Base-by-base conservation (phyloP, 2,888 invertebrate species). In the Diplazon laetatorius region DNA sequence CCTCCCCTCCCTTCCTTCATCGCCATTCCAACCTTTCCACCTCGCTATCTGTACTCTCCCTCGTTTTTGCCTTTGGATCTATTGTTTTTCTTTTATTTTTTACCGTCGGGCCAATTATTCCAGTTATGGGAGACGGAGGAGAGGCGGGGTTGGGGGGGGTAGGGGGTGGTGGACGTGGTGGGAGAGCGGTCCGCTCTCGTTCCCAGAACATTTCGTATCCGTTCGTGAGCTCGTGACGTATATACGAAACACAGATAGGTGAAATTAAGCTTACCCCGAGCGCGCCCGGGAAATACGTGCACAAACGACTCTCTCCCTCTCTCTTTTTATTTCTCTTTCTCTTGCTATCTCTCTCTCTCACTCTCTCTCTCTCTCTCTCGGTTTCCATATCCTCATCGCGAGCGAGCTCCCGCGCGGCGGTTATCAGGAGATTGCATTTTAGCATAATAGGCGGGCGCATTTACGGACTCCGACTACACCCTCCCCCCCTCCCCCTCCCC, bases 351-450 rank as follows among this genome's bases (percentile, higher is more conserved):
- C n/a, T n/a, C n/a, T n/a, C n/a, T n/a, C n/a, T n/a, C n/a, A n/a
- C n/a, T 50, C 22, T 59, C 30, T 50, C 52, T n/a, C n/a, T n/a
- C n/a, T n/a, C n/a, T n/a, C n/a, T n/a, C n/a, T n/a, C n/a, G n/a
- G n/a, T n/a, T n/a, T n/a, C 60, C 60, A 46, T 48, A 50, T 2
- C 44, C 16, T 20, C n/a, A 3, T 44, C 37, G 37, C 60, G 35
- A 35, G 48, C 12, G 46, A 71, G 62, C 62, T 62, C 55, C 39
- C 63, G 44, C 52, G 46, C 80, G 87, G 83, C 80, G 86, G 84
- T 86, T 87, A 86, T 87, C 86, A 82, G 86, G 82, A 87, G 87
- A 87, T 87, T 87, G 86, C 84, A 85, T 85, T 87, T 87, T 85
- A 85, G 86, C 86, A 87, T 87, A 87, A 87, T 86, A 81, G 87